Conservation (phyloP, 1,140 invertebrate genomes). For the Myzus persicae region DNA sequence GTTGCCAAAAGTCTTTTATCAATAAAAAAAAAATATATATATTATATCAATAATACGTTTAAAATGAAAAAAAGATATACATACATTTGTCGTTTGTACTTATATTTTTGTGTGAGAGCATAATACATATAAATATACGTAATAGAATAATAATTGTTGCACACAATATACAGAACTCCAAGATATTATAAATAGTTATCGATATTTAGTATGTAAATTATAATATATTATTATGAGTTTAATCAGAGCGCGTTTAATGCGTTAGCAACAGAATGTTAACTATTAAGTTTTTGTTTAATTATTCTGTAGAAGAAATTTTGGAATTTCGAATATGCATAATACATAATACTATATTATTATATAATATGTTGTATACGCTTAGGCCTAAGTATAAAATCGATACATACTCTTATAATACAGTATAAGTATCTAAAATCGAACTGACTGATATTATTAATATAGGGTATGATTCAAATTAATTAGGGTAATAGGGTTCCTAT, state of each 20-base stretch:
- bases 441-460: too few relatives aligned
- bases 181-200: background rate
- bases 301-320: background rate
- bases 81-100: background rate
- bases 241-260: background rate
- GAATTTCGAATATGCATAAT: too few relatives aligned
- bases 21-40: too few relatives aligned
- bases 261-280: background rate
- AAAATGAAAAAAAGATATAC: background rate
- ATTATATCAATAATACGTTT: background rate
- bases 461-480: background rate
- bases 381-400: too few relatives aligned
- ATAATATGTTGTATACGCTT: too few relatives aligned
- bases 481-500: background rate
- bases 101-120: background rate
- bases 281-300: background rate
- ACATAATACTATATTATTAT: too few relatives aligned
- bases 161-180: background rate
- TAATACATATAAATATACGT: too few relatives aligned
- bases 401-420: too few relatives aligned
- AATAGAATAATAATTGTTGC: background rate
- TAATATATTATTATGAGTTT: background rate
- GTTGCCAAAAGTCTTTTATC: too few relatives aligned
- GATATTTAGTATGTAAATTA: background rate
- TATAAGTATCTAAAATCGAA: too few relatives aligned